Percentiles rank a stretch among this genome's conserved stretches.
phyloP scores from a whole-genome alignment of 2,797 vertebrate genomes.

The Jordanella pulchra region DNA sequence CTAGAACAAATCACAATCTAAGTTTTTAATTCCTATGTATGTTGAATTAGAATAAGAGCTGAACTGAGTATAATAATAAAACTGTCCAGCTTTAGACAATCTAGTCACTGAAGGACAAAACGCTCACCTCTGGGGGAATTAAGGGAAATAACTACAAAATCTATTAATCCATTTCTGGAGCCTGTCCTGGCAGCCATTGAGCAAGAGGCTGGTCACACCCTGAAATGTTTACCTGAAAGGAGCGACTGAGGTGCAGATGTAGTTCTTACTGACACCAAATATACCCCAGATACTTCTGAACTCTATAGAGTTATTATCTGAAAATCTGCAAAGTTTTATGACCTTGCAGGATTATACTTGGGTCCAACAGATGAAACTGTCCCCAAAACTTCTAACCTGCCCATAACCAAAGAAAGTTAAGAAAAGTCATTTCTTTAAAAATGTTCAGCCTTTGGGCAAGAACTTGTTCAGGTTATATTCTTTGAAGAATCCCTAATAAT shows the following conservation, averaged over 20 bases:
- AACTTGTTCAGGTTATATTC: not conserved
- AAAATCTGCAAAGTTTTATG: not conserved
- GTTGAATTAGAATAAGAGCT: not conserved
- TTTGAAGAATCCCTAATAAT: not conserved
- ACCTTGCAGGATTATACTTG: not conserved
- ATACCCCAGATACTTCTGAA: not conserved
- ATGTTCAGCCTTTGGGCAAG: not conserved
- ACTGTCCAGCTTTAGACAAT: not conserved
- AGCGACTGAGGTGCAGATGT: not conserved
- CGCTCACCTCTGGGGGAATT: not conserved
- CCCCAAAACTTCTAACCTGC: not conserved
- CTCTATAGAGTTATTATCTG: not conserved
- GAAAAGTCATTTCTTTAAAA: not conserved
- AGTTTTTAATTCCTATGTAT: not conserved
- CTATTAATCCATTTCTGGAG: not conserved
- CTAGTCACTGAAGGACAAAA: not conserved
- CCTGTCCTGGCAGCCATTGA: not conserved
- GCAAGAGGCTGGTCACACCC: constrained; percentile 1
- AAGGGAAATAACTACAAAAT: not conserved
- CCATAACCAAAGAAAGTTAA: not conserved
- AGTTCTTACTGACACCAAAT: not conserved
- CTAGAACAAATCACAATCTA: not conserved
- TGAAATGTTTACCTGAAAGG: not conserved
- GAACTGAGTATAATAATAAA: not conserved
- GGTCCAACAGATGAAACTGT: not conserved